phyloP scores from a whole-genome alignment of 2,113 vertebrate species.

The Manacus vitellinus region DNA sequence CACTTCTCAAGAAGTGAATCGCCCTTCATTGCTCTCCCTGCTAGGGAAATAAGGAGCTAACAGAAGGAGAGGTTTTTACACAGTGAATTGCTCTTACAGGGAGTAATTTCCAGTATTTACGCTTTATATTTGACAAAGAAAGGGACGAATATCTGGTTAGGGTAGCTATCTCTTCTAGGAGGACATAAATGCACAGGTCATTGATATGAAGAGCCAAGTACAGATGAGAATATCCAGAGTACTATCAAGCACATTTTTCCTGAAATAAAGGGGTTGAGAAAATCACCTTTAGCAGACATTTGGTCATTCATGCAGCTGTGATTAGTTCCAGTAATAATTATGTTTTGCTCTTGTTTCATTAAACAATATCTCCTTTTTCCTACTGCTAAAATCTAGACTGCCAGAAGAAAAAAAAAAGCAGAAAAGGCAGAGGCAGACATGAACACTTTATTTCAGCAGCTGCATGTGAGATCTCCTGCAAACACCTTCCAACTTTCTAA shows the following conservation, averaged over 20 bases:
- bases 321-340: slow-evolving; percentile 10
- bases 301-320: neutral
- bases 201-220: neutral
- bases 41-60: neutral
- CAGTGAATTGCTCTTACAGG: neutral
- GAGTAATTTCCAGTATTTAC: neutral
- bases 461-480: neutral
- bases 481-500: neutral
- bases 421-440: neutral
- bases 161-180: neutral
- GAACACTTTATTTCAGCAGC: neutral
- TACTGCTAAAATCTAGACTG: neutral
- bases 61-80: neutral
- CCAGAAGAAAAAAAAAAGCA: neutral
- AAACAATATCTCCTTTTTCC: neutral
- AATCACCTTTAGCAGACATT: neutral
- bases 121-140: neutral
- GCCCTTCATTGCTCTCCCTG: neutral
- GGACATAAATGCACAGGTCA: neutral
- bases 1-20: neutral
- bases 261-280: neutral
- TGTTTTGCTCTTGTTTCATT: neutral
- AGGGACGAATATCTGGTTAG: neutral
- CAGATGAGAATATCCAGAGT: neutral
- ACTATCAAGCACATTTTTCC: neutral